phyloP scores from a whole-genome alignment of 2,113 vertebrate genomes.

The Phylloscopus whistleri region DNA sequence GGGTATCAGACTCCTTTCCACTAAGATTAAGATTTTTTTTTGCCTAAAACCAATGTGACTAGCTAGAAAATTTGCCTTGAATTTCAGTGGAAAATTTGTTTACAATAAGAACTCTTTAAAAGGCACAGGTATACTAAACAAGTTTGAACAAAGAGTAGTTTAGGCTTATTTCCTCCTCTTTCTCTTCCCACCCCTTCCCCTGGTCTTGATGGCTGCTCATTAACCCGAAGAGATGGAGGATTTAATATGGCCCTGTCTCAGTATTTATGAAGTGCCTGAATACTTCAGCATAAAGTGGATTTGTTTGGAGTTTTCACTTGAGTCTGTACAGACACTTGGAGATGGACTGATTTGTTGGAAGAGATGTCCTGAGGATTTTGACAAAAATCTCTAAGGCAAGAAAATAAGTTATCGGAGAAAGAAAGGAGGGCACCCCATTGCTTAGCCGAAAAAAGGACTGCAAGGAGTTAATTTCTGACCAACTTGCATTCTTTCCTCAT shows the following conservation, averaged over 20 bases:
- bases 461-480: background rate
- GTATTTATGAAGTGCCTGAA: background rate
- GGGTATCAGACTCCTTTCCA: background rate
- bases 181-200: rapidly evolving
- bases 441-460: background rate
- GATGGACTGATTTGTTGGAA: background rate
- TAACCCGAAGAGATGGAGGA: background rate
- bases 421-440: background rate
- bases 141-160: background rate
- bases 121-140: background rate
- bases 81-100: background rate
- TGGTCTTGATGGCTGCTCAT: background rate
- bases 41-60: background rate
- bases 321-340: background rate
- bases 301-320: background rate
- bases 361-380: background rate
- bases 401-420: background rate
- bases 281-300: background rate
- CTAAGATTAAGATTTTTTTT: background rate
- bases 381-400: background rate
- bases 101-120: background rate
- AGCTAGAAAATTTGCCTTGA: background rate
- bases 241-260: background rate
- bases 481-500: background rate
- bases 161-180: background rate